These are phyloP conservation scores for Acromyrmex heyeri DNA, from an alignment of 1,140 invertebrate genomes.

Conservation along the genomic window DNA sequence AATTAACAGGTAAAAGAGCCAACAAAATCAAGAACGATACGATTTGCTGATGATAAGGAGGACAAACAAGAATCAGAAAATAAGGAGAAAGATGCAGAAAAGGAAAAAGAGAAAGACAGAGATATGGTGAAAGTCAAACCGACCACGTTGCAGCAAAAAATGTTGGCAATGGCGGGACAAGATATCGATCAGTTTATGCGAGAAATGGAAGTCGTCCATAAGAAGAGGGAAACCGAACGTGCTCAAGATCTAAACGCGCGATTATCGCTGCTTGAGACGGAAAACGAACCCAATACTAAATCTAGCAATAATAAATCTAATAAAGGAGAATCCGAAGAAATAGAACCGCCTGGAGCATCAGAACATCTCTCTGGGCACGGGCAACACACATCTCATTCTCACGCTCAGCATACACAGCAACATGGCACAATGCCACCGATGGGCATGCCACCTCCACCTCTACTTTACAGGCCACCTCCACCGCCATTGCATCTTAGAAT, in stretches of 20 bases:
- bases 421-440: conserved; percentile 85
- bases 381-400: conserved; percentile 79
- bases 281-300: conserved; percentile 74
- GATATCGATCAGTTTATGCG: conserved; percentile 97
- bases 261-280: conserved; percentile 83
- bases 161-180: conserved; percentile 94
- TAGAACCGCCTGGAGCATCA: conserved; percentile 82
- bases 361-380: conserved; percentile 87
- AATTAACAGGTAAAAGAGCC: conserved; percentile 81
- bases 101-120: conserved; percentile 83
- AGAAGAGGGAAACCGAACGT: conserved; percentile 90
- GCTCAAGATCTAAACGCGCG: conserved; percentile 89
- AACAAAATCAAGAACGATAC: conserved; percentile 88
- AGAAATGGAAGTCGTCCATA: conserved; percentile 95
- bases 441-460: conserved; percentile 86
- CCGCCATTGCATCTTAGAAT: conserved; percentile 86
- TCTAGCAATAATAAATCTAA: conserved; percentile 66
- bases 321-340: conserved; percentile 78
- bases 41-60: conserved; percentile 90
- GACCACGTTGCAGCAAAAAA: conserved; percentile 93
- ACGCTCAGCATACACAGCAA: conserved; percentile 78
- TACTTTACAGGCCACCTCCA: conserved; percentile 85
- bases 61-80: conserved; percentile 83
- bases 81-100: conserved; percentile 81
- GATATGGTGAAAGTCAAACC: conserved; percentile 88